Base-by-base conservation (phyloP, 1,140 invertebrate genomes). In the Drosophila trapezifrons region DNA sequence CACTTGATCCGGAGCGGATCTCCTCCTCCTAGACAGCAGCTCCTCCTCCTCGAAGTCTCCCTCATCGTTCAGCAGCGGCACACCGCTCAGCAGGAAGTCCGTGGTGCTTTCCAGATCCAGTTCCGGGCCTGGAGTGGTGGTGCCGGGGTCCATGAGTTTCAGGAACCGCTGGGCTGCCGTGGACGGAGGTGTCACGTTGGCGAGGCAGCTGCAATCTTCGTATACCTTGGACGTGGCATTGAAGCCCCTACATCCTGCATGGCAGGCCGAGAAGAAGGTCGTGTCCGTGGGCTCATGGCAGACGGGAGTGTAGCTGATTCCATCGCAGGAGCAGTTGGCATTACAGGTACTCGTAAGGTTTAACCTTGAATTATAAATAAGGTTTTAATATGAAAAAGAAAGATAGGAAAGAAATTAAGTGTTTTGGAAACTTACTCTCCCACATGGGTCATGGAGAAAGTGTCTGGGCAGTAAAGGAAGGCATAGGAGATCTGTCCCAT, bases 211-310 rank as follows among this genome's bases (percentile, higher is more conserved):
- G 40, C 86, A 90, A 4, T 76, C 64, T 17, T 78, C 47, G 37
- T 81, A 90, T 10, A 90, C 20, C 60, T 91, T 92, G 5, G 51
- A 29, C 0, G 80, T 71, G 2, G 80, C 27, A 32, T 92, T 72
- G 72, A 85, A 92, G 13, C 42, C 57, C 3, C 47, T 92, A 40
- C 95, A 95, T 2, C 94, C 94, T 0, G 94, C 94, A 73, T 95
- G 94, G 76, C 95, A 95, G 9, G 95, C 93, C 8, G 94, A 95
- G 81, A 94, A 95, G 66, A 92, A 95, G 3, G 94, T 94, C 15
- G 93, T 93, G 62, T 87, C 92, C 2, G 92, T 93, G 3, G 92
- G 70, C 38, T 93, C 92, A 63, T 94, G 93, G 69, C 94, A 95
- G 2, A 95, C 94, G 1, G 94, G 94, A 0, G 93, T 92, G 76